phyloP scores from a whole-genome alignment of 2,113 vertebrate species.

The Notechis scutatus region DNA sequence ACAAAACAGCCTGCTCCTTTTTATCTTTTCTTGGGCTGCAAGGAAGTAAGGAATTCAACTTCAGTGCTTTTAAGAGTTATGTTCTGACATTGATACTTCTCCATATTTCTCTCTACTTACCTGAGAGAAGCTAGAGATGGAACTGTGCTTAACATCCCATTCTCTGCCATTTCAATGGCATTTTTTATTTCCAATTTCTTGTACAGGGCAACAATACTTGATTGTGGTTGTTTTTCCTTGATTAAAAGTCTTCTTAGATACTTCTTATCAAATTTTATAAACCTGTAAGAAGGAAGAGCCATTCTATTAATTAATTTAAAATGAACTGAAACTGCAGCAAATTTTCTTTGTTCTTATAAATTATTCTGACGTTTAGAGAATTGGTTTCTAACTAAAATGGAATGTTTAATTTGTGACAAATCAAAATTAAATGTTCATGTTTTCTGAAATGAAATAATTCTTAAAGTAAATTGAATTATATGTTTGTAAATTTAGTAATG shows the following conservation, averaged over 20 bases:
- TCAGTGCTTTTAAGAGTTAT: neutral
- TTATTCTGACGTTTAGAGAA: neutral
- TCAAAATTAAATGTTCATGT: neutral
- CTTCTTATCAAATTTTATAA: slow-evolving; percentile 90
- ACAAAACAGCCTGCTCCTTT: neutral
- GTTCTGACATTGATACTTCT: neutral
- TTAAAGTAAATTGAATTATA: neutral
- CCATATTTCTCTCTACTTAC: slow-evolving; percentile 68
- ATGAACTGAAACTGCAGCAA: neutral
- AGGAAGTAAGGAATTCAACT: neutral
- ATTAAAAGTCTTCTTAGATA: slow-evolving; percentile 88
- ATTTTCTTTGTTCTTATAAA: neutral
- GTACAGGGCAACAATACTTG: slow-evolving; percentile 89
- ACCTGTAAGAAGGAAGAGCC: slow-evolving; percentile 66
- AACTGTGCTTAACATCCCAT: slow-evolving; percentile 70
- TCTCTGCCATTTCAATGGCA: slow-evolving; percentile 89
- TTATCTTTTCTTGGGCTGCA: neutral
- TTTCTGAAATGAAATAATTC: neutral
- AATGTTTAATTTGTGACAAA: neutral
- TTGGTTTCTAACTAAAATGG: neutral
- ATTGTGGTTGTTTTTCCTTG: slow-evolving; percentile 81
- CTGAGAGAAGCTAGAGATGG: slow-evolving; percentile 64
- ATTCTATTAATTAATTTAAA: neutral
- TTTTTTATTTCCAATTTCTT: slow-evolving; percentile 94
- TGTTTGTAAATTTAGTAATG: neutral